Conservation (phyloP, 2,888 invertebrate species). For the Drepana falcataria region DNA sequence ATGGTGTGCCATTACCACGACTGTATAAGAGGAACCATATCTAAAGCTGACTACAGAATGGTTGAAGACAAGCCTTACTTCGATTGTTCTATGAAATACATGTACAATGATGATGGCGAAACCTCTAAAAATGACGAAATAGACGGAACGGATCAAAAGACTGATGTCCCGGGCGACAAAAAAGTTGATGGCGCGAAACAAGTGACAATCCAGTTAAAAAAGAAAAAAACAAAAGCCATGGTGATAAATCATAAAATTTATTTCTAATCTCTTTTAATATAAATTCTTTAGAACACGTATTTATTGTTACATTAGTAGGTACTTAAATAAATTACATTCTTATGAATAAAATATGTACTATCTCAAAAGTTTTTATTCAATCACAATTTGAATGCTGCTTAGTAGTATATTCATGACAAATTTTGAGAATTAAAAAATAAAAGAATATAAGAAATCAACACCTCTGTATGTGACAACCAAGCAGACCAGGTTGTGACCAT, state of each 20-base stretch:
- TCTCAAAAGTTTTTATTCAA: too few relatives aligned
- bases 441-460: background rate
- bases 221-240: conserved; percentile 62
- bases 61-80: conserved; percentile 68
- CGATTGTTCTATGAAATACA: conserved; percentile 61
- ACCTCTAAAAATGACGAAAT: conserved; percentile 16
- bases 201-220: conserved; percentile 34
- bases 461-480: conserved; percentile 75
- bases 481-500: conserved; percentile 88
- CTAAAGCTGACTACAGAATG: conserved; percentile 61
- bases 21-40: conserved; percentile 67
- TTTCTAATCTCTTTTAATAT: conserved; percentile 37
- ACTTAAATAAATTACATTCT: background rate
- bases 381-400: too few relatives aligned
- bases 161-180: conserved; percentile 12
- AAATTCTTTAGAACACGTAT: background rate
- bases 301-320: background rate
- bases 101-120: conserved; percentile 37
- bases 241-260: conserved; percentile 71
- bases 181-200: conserved; percentile 15
- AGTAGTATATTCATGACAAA: too few relatives aligned
- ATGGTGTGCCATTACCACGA: conserved; percentile 80
- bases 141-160: conserved; percentile 7
- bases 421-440: too few relatives aligned
- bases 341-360: too few relatives aligned